phyloP scores from a whole-genome alignment of 1,140 invertebrate species.

The Holotrichia oblita region DNA sequence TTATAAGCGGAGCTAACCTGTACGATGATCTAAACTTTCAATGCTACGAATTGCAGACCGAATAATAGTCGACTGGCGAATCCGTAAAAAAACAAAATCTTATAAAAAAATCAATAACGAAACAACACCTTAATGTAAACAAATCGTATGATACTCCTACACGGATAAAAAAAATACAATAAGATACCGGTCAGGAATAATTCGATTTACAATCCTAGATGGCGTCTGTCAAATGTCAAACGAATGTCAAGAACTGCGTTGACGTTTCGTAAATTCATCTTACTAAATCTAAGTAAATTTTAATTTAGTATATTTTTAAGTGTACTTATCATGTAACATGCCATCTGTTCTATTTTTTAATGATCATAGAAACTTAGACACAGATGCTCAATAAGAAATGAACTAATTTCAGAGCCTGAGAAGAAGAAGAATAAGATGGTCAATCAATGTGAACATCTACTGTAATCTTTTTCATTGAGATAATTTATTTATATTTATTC shows the following conservation, averaged over 20 bases:
- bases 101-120: background rate
- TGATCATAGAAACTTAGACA: background rate
- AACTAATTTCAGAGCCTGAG: background rate
- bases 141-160: no score
- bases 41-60: conserved; percentile 58
- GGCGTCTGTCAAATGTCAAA: background rate
- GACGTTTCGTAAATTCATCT: background rate
- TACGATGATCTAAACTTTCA: conserved; percentile 69
- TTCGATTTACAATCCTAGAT: no score
- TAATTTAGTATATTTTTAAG: conserved; percentile 30
- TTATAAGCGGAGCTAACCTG: conserved; percentile 63
- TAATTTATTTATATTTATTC: no score
- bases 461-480: no score
- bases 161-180: background rate
- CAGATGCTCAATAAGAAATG: background rate
- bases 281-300: conserved; percentile 33
- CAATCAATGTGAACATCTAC: no score
- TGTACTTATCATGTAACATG: conserved; percentile 7
- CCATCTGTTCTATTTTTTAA: background rate
- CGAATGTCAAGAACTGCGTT: background rate
- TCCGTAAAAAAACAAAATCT: conserved; percentile 46
- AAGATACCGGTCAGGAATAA: no score
- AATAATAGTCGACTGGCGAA: conserved; percentile 22
- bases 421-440: no score
- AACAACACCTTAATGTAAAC: no score